These are phyloP conservation scores for Rhinatrema bivittatum DNA, from an alignment of 2,797 vertebrate genomes.

Conservation along the genomic window DNA sequence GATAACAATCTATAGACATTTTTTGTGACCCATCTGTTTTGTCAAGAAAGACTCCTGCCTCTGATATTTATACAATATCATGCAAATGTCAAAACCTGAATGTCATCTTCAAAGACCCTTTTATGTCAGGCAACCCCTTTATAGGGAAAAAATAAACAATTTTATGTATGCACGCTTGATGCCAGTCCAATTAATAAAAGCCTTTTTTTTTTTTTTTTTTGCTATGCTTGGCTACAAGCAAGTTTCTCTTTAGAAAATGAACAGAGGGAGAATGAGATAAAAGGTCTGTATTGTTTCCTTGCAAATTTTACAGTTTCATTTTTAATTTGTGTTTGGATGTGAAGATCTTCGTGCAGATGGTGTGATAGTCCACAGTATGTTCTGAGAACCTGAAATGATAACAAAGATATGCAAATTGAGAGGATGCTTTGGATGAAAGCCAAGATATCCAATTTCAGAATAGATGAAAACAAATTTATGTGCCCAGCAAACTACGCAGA, in stretches of 20 bases:
- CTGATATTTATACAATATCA: conserved; percentile 89
- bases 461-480: conserved; percentile 85
- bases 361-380: conserved; percentile 82
- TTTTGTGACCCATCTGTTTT: conserved; percentile 68
- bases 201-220: conserved; percentile 63
- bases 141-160: conserved; percentile 80
- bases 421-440: conserved; percentile 76
- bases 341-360: conserved; percentile 95
- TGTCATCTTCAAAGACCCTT: conserved; percentile 98
- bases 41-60: conserved; percentile 67
- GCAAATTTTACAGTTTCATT: conserved; percentile 98
- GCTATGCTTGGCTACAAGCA: conserved; percentile 76
- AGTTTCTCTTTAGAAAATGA: conserved; percentile 87
- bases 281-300: conserved; percentile 97
- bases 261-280: conserved; percentile 94
- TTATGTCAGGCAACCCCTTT: conserved; percentile 94
- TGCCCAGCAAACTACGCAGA: conserved; percentile 77
- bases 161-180: conserved; percentile 93
- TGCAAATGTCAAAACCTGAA: conserved; percentile 99
- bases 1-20: conserved; percentile 42
- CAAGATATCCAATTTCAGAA: conserved; percentile 82
- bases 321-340: conserved; percentile 94
- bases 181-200: conserved; percentile 98
- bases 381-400: conserved; percentile 86
- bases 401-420: conserved; percentile 98